Percentiles rank a stretch among this genome's conserved stretches.
Evolutionary conservation across 2,797 vertebrate genomes (phyloP).

Genomic region (Saxicola maurus): DNA sequence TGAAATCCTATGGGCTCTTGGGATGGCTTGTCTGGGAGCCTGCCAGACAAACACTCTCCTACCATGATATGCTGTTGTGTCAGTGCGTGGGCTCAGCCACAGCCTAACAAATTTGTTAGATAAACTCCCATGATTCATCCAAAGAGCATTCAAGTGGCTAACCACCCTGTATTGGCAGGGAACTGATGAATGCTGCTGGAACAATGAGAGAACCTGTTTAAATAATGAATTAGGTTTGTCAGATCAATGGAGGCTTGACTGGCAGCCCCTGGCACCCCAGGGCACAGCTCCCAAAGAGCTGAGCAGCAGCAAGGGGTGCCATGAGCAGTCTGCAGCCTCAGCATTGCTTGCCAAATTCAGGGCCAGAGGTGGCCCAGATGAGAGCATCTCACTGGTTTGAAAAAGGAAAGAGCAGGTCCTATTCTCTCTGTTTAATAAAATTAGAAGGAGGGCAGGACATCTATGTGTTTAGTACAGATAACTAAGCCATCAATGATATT

Average conservation of each 20-base stretch:
- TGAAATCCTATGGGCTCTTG: constrained; percentile 40
- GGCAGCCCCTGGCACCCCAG: background rate
- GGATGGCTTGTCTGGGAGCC: constrained; percentile 34
- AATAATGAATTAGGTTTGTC: background rate
- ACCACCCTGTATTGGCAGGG: background rate
- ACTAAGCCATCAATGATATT: no score
- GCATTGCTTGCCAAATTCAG: background rate
- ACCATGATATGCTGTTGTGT: constrained; percentile 6
- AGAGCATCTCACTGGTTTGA: background rate
- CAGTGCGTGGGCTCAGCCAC: constrained; percentile 28
- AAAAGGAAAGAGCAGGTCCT: no score
- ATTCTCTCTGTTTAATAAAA: no score
- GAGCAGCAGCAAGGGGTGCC: background rate
- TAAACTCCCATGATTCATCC: constrained; percentile 42
- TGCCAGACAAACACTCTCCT: constrained; percentile 40
- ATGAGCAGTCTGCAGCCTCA: background rate
- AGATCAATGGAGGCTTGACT: background rate
- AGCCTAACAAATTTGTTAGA: constrained; percentile 39
- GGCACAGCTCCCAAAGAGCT: background rate
- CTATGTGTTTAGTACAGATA: no score
- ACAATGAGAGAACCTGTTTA: background rate
- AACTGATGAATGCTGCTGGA: background rate
- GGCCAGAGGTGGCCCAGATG: background rate
- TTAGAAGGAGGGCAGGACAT: no score
- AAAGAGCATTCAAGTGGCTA: constrained; percentile 41